Percentiles rank a stretch among this genome's conserved stretches.
Conservation (phyloP, 2,888 invertebrate genomes). For the Philhelius pedissequus region DNA sequence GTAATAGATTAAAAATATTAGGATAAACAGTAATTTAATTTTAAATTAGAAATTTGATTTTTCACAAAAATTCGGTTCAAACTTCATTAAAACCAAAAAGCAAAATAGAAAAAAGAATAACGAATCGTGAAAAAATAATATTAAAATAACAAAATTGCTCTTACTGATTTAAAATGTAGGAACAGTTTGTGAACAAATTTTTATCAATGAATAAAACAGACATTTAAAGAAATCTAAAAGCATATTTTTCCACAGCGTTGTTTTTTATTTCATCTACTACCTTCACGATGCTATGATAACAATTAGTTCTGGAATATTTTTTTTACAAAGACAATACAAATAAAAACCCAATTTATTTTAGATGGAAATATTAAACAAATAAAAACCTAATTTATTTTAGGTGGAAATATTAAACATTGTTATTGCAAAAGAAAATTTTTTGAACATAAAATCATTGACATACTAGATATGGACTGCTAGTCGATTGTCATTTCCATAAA, state of each 20-base stretch:
- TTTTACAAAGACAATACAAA: too few relatives aligned
- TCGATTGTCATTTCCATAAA: too few relatives aligned
- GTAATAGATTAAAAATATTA: constrained; percentile 2
- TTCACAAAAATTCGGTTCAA: neutral
- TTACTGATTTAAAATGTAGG: neutral
- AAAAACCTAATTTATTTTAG: too few relatives aligned
- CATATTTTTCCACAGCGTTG: neutral
- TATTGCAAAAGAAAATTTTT: too few relatives aligned
- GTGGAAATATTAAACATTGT: too few relatives aligned
- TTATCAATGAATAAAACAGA: constrained; percentile 14
- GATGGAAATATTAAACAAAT: too few relatives aligned
- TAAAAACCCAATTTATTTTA: too few relatives aligned
- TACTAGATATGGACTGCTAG: too few relatives aligned
- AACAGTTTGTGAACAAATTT: constrained; percentile 13
- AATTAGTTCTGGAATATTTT: neutral
- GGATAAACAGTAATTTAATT: neutral
- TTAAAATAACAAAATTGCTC: too few relatives aligned
- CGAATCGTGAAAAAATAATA: neutral
- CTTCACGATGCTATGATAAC: too few relatives aligned
- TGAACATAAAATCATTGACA: too few relatives aligned
- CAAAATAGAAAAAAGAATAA: neutral
- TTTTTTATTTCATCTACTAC: too few relatives aligned
- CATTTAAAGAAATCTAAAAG: constrained; percentile 4
- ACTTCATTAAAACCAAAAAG: neutral
- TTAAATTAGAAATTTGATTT: neutral